Evolutionary conservation across 2,888 invertebrate genomes (phyloP), one percentile per base, ranked within the genome.

Genomic region (Metellina segmentata): DNA sequence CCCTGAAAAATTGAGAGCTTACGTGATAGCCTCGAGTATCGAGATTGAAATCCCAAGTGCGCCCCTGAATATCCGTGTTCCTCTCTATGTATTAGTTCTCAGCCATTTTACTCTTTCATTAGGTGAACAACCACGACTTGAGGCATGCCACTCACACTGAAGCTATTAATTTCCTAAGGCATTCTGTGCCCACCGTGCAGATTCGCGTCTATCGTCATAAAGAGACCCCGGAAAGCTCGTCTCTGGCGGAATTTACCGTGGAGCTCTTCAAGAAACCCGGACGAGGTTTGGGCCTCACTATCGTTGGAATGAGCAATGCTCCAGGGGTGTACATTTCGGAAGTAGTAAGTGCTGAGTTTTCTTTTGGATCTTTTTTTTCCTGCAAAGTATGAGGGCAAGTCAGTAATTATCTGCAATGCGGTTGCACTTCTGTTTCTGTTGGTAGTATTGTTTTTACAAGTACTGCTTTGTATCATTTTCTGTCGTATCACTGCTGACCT

Each of bases 321-420:
- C 96, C 96, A 94, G 70, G 98, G 88, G 97, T 98, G 88, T 99
- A 98, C 95, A 97, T 99, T 83, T 97, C 98, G 16, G 99, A 99
- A 94, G 96, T 99, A 94, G 99, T 93, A 72, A 91, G 93, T 81
- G 13, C 6, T 8, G 69, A 48, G 61, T 6, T 13, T 61, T 11
- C 11, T 61, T 61, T 61, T 61, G n/a, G n/a, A n/a, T n/a, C n/a
- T n/a, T n/a, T n/a, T n/a, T n/a, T n/a, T n/a, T n/a, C n/a, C n/a
- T n/a, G n/a, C 34, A 34, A 34, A 34, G 34, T 34, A 34, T 34
- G 34, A 34, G 34, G 34, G 34, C 4, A 4, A 34, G 34, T 34
- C 34, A 4, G 4, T 34, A 34, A 34, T 34, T 34, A 34, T 34
- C 34, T 34, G 34, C 34, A 34, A 34, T 34, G 34, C 34, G 4